phyloP scores from a whole-genome alignment of 2,888 invertebrate species.

The Belgica antarctica region DNA sequence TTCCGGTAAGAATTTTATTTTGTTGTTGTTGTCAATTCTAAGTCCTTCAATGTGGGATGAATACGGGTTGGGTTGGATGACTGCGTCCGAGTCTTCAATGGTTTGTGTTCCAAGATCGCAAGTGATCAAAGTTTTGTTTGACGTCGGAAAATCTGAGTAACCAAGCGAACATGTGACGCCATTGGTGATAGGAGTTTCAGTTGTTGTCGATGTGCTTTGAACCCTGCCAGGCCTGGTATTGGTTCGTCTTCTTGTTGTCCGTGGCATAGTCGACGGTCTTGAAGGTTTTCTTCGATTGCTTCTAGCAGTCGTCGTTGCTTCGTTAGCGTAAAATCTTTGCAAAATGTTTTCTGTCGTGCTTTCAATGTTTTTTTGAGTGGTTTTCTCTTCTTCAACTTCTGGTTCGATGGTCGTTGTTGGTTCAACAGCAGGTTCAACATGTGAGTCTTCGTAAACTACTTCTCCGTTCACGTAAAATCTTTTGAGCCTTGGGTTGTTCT shows the following conservation, averaged over 20 bases:
- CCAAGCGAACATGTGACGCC: background rate
- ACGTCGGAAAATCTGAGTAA: background rate
- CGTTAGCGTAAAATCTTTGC: background rate
- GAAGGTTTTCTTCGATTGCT: no score
- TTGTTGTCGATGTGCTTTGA: background rate
- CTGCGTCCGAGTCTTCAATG: background rate
- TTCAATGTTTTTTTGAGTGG: background rate
- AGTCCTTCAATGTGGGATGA: background rate
- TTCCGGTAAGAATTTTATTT: constrained; percentile 27
- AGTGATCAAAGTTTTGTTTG: constrained; percentile 23
- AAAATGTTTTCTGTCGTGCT: background rate
- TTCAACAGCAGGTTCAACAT: background rate
- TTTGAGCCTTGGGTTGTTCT: no score
- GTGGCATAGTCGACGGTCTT: background rate
- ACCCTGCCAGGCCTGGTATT: background rate
- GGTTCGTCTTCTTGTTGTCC: background rate
- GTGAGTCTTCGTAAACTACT: background rate
- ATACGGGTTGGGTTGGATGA: background rate
- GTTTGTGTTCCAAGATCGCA: background rate
- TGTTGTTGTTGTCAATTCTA: constrained; percentile 16
- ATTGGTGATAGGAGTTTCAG: background rate
- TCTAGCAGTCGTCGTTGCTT: background rate
- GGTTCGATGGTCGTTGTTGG: background rate
- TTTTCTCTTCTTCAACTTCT: background rate
- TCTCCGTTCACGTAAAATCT: background rate